Percentiles rank a stretch among this genome's conserved stretches.
Evolutionary conservation across 2,113 vertebrate genomes (phyloP).

Genomic region (Esox niger): DNA sequence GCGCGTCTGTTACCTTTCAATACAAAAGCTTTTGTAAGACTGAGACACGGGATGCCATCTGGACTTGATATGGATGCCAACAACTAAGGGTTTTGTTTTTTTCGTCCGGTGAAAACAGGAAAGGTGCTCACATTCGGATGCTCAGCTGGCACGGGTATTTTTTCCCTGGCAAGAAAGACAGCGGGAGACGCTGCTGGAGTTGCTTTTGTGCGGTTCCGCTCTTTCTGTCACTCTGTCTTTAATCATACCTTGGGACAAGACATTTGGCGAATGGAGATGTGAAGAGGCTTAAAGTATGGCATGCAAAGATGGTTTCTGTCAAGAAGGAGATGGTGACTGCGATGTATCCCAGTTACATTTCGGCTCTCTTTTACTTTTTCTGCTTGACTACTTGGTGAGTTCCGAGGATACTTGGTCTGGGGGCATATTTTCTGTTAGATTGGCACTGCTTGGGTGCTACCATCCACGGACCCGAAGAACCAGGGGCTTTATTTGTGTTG

Average conservation of each 20-base stretch:
- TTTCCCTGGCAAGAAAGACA: slow-evolving; percentile 6
- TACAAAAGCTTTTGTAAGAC: too few species aligned
- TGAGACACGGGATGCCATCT: background rate
- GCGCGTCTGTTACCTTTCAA: too few species aligned
- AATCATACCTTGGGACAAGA: slow-evolving; percentile 70
- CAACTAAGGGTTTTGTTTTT: slow-evolving; percentile 40
- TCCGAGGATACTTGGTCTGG: slow-evolving; percentile 16
- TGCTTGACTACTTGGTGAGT: slow-evolving; percentile 91
- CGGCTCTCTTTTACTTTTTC: slow-evolving; percentile 83
- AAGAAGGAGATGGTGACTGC: slow-evolving; percentile 85
- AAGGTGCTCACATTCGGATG: slow-evolving; percentile 39
- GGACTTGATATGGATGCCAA: slow-evolving; percentile 11
- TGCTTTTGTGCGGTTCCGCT: slow-evolving; percentile 22
- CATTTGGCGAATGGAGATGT: slow-evolving; percentile 75
- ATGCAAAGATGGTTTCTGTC: slow-evolving; percentile 90
- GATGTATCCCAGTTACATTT: slow-evolving; percentile 75
- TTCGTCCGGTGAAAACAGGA: slow-evolving; percentile 4
- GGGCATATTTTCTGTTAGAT: background rate
- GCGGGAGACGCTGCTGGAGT: slow-evolving; percentile 50
- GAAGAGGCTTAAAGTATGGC: slow-evolving; percentile 90
- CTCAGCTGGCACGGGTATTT: slow-evolving; percentile 17
- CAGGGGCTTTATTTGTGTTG: background rate
- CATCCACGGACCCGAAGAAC: background rate
- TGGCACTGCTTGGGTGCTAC: background rate
- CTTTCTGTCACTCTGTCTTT: slow-evolving; percentile 41